Evolutionary conservation across 2,113 vertebrate genomes (phyloP).

Genomic region (Psittacula cyanocephala): DNA sequence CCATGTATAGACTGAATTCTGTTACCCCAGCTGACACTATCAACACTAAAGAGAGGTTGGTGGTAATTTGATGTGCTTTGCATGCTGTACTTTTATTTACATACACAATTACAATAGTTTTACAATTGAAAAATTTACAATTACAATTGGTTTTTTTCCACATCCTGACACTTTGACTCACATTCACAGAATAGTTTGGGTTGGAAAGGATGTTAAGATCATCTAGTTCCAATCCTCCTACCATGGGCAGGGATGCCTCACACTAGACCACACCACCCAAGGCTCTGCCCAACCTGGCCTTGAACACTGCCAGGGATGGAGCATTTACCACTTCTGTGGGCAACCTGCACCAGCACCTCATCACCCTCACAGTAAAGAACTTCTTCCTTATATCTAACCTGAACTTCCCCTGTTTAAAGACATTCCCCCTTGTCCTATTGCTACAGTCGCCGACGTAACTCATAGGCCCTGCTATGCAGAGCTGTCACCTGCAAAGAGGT

Average conservation of each 20-base stretch:
- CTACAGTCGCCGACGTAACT: not conserved
- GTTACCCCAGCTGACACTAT: not conserved
- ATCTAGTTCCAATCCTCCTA: not conserved
- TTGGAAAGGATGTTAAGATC: not conserved
- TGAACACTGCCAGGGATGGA: not conserved
- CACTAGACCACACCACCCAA: not conserved
- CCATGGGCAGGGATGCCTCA: not conserved
- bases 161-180: fast-evolving
- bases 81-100: not conserved
- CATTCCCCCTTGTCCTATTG: not conserved
- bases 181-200: not conserved
- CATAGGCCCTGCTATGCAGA: not conserved
- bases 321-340: not conserved
- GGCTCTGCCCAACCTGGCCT: not conserved
- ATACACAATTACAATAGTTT: not conserved
- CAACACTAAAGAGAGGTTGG: not conserved
- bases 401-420: not conserved
- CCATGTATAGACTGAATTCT: not conserved
- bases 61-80: not conserved
- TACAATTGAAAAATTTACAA: too few species aligned
- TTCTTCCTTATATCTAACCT: not conserved
- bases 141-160: not conserved
- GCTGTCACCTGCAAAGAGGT: not conserved
- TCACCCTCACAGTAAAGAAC: not conserved
- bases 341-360: not conserved